Evolutionary conservation across 2,113 vertebrate genomes (phyloP).

Genomic region (Sceloporus undulatus): DNA sequence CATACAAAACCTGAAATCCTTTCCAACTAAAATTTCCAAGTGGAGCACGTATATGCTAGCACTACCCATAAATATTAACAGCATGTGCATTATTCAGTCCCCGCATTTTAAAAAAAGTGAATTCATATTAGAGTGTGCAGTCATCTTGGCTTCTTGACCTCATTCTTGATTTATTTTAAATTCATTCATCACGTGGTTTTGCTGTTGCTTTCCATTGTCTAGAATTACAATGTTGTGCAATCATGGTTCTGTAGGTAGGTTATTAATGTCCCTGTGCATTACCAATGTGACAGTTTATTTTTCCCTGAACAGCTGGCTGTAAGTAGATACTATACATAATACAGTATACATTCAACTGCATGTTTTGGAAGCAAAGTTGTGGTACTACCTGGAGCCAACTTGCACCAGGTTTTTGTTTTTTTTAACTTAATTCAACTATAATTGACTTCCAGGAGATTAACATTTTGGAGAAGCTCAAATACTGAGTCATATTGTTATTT

Average conservation of each 20-base stretch:
- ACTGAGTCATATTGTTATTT: neutral
- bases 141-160: slow-evolving; percentile 29
- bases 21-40: slow-evolving; percentile 42
- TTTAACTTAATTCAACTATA: neutral
- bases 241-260: neutral
- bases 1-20: slow-evolving; percentile 23
- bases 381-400: neutral
- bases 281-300: neutral
- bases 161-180: slow-evolving; percentile 26
- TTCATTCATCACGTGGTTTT: slow-evolving; percentile 2
- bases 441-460: neutral
- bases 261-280: neutral
- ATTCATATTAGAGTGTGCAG: neutral
- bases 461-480: neutral
- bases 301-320: neutral
- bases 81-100: neutral
- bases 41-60: neutral
- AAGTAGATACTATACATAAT: neutral
- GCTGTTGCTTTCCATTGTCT: neutral
- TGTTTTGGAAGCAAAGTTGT: neutral
- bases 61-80: slow-evolving; percentile 25
- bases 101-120: neutral
- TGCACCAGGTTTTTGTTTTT: neutral
- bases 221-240: neutral
- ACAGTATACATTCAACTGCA: neutral